A percentile compares a stretch with the other conserved stretches of the same genome.
Conservation (phyloP, 2,797 vertebrate genomes). For the Hydrocynus forskahlii region DNA sequence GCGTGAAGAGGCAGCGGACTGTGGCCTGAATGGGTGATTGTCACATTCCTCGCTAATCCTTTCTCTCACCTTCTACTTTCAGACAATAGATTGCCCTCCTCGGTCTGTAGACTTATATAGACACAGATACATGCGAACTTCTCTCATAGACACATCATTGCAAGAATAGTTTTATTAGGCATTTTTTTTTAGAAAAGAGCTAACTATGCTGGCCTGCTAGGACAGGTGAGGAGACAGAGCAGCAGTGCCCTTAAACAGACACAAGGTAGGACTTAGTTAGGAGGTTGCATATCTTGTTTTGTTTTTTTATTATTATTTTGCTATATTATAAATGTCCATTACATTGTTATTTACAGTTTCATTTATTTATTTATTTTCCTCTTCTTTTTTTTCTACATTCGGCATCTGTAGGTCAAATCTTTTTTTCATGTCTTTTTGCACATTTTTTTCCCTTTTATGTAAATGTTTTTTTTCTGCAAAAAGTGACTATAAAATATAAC, state of each 20-base stretch:
- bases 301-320: too few species aligned
- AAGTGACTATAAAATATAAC: not conserved
- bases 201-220: not conserved
- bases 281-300: too few species aligned
- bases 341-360: not conserved
- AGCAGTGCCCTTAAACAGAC: not conserved
- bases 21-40: not conserved
- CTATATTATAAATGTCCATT: too few species aligned
- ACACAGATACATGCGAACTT: not conserved
- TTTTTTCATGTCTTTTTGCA: too few species aligned
- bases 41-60: not conserved
- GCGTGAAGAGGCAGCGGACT: not conserved
- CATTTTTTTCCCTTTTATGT: not conserved
- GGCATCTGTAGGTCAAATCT: too few species aligned
- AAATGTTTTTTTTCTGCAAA: not conserved
- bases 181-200: not conserved
- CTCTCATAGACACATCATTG: not conserved
- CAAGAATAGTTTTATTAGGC: not conserved
- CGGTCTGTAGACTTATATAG: not conserved
- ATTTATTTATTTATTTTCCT: too few species aligned
- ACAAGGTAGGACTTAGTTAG: not conserved
- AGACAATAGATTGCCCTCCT: not conserved
- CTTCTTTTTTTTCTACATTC: too few species aligned
- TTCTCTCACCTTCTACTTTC: constrained; percentile 15
- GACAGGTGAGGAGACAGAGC: not conserved